Evolutionary conservation across 2,113 vertebrate species (phyloP), one percentile per base, ranked within the genome.

Genomic region (Puffinus mauretanicus): DNA sequence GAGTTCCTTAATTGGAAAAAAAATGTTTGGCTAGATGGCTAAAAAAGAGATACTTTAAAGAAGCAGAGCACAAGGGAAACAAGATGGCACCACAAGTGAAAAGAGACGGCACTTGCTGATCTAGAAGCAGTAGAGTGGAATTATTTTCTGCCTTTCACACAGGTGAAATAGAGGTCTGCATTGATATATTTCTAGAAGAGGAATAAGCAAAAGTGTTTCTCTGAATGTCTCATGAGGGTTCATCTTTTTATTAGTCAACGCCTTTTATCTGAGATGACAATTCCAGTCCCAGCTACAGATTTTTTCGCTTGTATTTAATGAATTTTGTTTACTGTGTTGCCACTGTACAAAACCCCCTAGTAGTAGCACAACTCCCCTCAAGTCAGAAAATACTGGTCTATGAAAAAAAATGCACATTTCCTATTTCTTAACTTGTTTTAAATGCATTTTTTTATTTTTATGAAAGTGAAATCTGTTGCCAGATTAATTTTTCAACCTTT

Each of bases 401-500:
- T 84, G 44, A 72, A 82, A 52, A 67, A 5, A 27, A 0, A 0
- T 7, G 6, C 19, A n/a, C 1, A 2, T 9, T 83, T 71, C 25
- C 71, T 75, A 17, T 76, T 75, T 52, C 27, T 52, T 29, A 67
- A 47, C 26, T 77, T 75, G 30, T 60, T 44, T 88, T 89, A 49
- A 44, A 30, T 79, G 30, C 6, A 42, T 26, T 81, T 65, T 65
- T 73, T 75, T 73, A 26, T 86, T 91, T 81, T 95, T 34, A 69
- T 38, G 49, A 90, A 94, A 88, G 77, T 46, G 82, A 93, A 92
- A 86, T 88, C 46, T 95, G 24, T 85, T 91, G 65, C 55, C n/a
- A 70, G n/a, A 64, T 46, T 67, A 54, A 66, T 55, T 87, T 83
- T 93, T 70, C n/a, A 42, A 44, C 36, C 42, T 86, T 96, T 96